These are phyloP conservation scores for Silurus aristotelis DNA, from an alignment of 2,797 vertebrate species.

Conservation along the genomic window DNA sequence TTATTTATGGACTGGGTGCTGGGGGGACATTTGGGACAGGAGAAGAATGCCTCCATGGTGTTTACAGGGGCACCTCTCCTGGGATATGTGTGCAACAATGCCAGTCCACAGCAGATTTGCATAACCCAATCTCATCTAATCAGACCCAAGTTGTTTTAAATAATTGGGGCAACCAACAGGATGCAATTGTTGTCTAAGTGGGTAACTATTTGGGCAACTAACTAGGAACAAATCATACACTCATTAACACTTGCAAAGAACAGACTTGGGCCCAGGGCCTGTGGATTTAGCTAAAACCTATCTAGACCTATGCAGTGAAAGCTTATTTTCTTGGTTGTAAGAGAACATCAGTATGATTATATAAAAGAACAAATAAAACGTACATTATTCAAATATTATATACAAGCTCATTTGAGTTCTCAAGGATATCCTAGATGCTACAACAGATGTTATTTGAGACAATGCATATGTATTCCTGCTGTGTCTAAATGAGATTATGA, in stretches of 20 bases:
- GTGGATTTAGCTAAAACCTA: constrained; percentile 16
- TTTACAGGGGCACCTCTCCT: constrained; percentile 60
- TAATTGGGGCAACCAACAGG: constrained; percentile 64
- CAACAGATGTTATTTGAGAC: background rate
- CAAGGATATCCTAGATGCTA: background rate
- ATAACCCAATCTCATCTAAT: constrained; percentile 62
- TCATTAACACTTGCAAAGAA: constrained; percentile 51
- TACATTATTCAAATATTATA: background rate
- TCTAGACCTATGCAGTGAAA: constrained; percentile 2
- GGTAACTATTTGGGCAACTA: constrained; percentile 47
- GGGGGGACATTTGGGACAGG: constrained; percentile 58
- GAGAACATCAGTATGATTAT: background rate
- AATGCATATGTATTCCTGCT: background rate
- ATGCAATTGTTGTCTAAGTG: constrained; percentile 60
- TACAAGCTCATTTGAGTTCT: background rate
- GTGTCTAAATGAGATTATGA: background rate
- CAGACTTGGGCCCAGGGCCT: constrained; percentile 6
- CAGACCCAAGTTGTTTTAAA: constrained; percentile 62
- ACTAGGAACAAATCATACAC: constrained; percentile 55
- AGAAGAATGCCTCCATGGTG: constrained; percentile 62
- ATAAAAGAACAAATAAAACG: background rate
- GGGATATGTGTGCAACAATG: constrained; percentile 65
- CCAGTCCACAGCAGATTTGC: constrained; percentile 58
- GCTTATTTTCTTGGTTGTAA: background rate
- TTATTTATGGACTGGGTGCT: constrained; percentile 65